Base-by-base conservation (phyloP, 2,888 invertebrate species). In the Folsomia manolachei region DNA sequence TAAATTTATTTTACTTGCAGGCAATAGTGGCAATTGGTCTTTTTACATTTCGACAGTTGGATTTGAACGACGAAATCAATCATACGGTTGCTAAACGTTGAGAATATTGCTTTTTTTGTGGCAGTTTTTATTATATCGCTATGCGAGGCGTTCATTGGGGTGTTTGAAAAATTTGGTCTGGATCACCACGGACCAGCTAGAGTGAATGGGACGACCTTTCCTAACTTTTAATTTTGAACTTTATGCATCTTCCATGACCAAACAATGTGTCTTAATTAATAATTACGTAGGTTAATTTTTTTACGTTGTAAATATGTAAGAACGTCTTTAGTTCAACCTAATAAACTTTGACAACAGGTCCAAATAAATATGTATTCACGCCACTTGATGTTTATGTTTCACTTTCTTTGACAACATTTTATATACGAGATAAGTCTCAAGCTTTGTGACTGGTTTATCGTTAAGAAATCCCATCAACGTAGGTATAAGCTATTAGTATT, bases 121-220 rank as follows among this genome's bases (percentile, higher is more conserved):
- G 26, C 67, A 9, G 61, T 77, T 7, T 72, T 75, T 27, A 1
- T 75, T 2, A 69, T 75, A 4, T 71, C 77, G 4, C 0, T 71
- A 18, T 69, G 72, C 63, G 77, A 77, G 61, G 71, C 73, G 2
- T 74, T 75, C 52, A 72, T 77, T 23, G 77, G 72, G n/a, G 69
- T 71, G 1, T 75, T 67, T 53, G 77, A 77, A 65, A 77, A 77
- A 63, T 77, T 77, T 69, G 77, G 75, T 0, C 62, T 75, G 65
- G 75, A 75, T 23, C 77, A 77, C 60, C 77, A 77, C 60, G 71
- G 65, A 23, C 26, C 11, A 62, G 7, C 18, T 9, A 9, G 21
- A 4, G 9, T 62, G 7, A 62, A 62, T 62, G 62, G 62, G 23
- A 62, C 62, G 2, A 25, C 51, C 26, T 25, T 23, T 7, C 19